These are phyloP conservation scores for Xyrichtys novacula DNA, from an alignment of 2,797 vertebrate genomes.

Conservation along the genomic window DNA sequence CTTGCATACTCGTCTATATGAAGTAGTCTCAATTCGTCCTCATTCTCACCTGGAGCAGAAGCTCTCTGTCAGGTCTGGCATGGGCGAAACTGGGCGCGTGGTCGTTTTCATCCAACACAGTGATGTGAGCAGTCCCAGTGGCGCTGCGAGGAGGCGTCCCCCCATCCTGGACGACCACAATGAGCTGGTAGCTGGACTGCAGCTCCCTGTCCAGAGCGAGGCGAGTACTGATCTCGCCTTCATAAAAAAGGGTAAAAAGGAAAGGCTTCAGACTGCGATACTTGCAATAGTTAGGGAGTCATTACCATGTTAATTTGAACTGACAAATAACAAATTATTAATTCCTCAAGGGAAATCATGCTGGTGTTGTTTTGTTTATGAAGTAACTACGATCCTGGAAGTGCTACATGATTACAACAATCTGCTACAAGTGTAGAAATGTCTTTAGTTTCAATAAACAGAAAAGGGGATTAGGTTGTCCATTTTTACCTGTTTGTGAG, in stretches of 20 bases:
- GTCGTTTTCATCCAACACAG: conserved; percentile 95
- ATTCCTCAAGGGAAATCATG: conserved; percentile 25
- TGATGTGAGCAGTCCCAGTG: conserved; percentile 92
- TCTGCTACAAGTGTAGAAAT: neutral
- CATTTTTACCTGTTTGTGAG: conserved; percentile 91
- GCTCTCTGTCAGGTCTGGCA: conserved; percentile 85
- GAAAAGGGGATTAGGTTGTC: neutral
- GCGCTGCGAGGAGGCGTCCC: conserved; percentile 93
- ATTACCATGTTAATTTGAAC: conserved; percentile 9
- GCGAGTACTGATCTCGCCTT: conserved; percentile 95
- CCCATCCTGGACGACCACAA: conserved; percentile 93
- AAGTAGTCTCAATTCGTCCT: neutral
- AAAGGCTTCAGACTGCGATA: neutral
- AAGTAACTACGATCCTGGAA: conserved; percentile 23
- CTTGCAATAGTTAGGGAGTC: neutral
- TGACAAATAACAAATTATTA: conserved; percentile 10
- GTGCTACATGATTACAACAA: conserved; percentile 15
- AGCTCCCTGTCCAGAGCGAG: conserved; percentile 92
- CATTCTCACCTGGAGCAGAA: conserved; percentile 89
- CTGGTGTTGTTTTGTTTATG: conserved; percentile 5
- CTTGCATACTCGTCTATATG: too few relatives aligned
- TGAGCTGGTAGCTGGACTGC: conserved; percentile 94
- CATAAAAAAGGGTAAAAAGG: neutral
- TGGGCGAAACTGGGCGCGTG: conserved; percentile 91
- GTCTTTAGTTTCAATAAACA: neutral